These are phyloP conservation scores for Pocillopora grandis DNA, from an alignment of 92 coral and sea anemone species.

Conservation along the genomic window DNA sequence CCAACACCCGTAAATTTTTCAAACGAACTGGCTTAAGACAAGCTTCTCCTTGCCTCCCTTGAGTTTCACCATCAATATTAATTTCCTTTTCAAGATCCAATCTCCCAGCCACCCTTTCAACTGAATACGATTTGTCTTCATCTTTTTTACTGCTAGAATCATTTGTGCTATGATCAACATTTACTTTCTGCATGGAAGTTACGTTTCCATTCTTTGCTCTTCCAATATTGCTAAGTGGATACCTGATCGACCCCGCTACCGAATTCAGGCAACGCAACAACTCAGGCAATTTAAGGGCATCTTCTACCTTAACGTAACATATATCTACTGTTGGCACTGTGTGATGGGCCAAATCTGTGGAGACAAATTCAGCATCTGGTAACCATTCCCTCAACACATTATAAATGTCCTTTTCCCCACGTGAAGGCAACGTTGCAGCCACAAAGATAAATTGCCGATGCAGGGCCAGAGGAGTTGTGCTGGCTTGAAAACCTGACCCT, in stretches of 20 bases:
- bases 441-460: constrained; percentile 88
- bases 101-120: not conserved
- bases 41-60: not conserved
- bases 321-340: constrained; percentile 65
- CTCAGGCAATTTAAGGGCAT: constrained; percentile 64
- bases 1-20: constrained; percentile 68
- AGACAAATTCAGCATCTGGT: constrained; percentile 60
- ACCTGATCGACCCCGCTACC: constrained; percentile 42
- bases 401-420: constrained; percentile 79
- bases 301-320: constrained; percentile 62
- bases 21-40: constrained; percentile 4
- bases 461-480: not conserved
- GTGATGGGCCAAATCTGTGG: constrained; percentile 75
- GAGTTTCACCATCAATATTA: not conserved
- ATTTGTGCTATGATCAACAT: not conserved
- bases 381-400: constrained; percentile 73
- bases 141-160: not conserved
- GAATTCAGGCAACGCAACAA: constrained; percentile 57
- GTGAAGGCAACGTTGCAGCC: constrained; percentile 92
- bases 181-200: not conserved
- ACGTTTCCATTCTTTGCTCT: not conserved
- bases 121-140: not conserved
- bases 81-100: not conserved
- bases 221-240: not conserved
- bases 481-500: not conserved